Evolutionary conservation across 2,797 vertebrate species (phyloP), one percentile per base, ranked within the genome.

Genomic region (Atherinosoma microstoma): DNA sequence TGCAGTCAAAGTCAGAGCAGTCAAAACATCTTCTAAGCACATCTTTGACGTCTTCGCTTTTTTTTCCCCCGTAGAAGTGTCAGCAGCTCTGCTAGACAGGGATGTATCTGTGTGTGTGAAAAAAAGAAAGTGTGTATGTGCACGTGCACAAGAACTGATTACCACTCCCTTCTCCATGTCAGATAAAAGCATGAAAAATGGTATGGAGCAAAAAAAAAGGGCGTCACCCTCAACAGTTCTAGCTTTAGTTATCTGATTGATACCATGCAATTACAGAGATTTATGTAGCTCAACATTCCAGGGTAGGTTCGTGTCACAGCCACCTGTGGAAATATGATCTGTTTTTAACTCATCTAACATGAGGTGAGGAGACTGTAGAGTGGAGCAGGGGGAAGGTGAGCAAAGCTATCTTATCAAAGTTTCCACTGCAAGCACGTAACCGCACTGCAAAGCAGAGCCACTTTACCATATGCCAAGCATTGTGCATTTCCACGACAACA

Each of bases 281-380:
- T 95, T 94, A 95, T 94, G 92, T 90, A 30, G 56, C 79, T 82
- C 81, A 82, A 59, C 94, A 94, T 95, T 95, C 94, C 94, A 85
- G 86, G n/a, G 76, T 32, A 68, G 83, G 91, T 92, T 88, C 70
- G 80, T 90, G 83, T 90, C 87, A 74, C 82, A 91, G 91, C 90
- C 94, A 95, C 93, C 94, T 95, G 94, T 89, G 92, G 92, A 91
- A 94, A 94, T 92, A 87, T 72, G 91, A 94, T 92, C 91, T 87
- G 87, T 87, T 90, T 89, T 90, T 57, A 78, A 85, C 83, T 89
- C 78, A 73, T 84, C 78, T 58, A 60, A 81, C 79, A 76, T 36
- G 3, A 58, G 74, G 70, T 77, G 83, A 70, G 67, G 30, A 64
- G 38, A 30, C 18, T 16, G 53, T 49, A 54, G 51, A 70, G 59